Percentiles rank a stretch among this genome's conserved stretches.
Conservation (phyloP, 2,797 vertebrate genomes). For the Delichon dasypus region DNA sequence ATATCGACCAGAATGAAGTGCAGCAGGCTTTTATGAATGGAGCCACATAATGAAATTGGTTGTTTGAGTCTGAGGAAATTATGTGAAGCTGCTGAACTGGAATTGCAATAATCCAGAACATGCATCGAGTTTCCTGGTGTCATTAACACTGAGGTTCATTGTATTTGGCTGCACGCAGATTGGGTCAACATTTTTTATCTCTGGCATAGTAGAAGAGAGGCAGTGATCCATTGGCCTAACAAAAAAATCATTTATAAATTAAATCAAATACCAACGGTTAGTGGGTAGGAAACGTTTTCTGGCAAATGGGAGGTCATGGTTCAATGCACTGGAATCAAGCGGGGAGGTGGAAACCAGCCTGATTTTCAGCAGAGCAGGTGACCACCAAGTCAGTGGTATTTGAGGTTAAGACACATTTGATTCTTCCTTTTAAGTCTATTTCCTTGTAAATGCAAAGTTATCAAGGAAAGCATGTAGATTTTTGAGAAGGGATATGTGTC, state of each 20-base stretch:
- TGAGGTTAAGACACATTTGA: not conserved
- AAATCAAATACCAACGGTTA: not conserved
- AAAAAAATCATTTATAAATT: constrained; percentile 16
- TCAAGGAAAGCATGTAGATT: not conserved
- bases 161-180: not conserved
- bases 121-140: constrained; percentile 30
- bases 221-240: not conserved
- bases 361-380: not conserved
- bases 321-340: not conserved
- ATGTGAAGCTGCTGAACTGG: constrained; percentile 44
- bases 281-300: not conserved
- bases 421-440: not conserved
- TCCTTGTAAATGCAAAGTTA: not conserved
- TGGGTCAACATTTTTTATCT: constrained; percentile 46
- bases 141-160: constrained; percentile 52
- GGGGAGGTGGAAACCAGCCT: not conserved
- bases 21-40: constrained; percentile 40
- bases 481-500: not conserved
- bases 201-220: not conserved
- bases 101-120: constrained; percentile 54
- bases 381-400: not conserved
- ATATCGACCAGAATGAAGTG: not conserved
- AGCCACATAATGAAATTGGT: constrained; percentile 2
- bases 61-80: constrained; percentile 27
- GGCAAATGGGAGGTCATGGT: not conserved